A percentile compares a stretch with the other conserved stretches of the same genome.
phyloP scores from a whole-genome alignment of 2,888 invertebrate genomes.

The Rutpela maculata region DNA sequence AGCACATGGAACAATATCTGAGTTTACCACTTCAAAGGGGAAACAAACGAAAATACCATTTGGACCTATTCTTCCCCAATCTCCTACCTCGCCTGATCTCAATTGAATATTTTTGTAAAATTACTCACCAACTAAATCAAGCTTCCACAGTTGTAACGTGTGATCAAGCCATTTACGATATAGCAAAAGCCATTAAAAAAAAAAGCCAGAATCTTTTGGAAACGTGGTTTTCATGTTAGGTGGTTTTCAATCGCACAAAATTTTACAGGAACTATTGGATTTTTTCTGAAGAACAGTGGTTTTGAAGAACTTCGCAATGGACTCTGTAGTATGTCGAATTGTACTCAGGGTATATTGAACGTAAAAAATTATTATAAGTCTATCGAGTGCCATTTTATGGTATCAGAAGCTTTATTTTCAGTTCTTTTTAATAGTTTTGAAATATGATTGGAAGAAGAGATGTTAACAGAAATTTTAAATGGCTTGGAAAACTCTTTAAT shows the following conservation, averaged over 20 bases:
- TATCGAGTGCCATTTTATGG: too few species aligned
- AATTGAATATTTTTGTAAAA: neutral
- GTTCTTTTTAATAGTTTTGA: too few species aligned
- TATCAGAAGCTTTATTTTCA: too few species aligned
- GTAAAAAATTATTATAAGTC: too few species aligned
- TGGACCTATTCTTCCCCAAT: neutral
- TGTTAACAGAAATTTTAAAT: too few species aligned
- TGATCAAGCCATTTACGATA: neutral
- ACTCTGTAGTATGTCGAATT: neutral
- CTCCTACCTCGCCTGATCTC: neutral
- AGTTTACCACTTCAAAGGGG: too few species aligned
- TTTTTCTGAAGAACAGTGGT: neutral
- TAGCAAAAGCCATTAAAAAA: neutral
- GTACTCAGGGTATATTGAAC: too few species aligned
- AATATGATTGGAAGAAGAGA: too few species aligned
- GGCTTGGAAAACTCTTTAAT: too few species aligned
- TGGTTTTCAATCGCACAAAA: neutral
- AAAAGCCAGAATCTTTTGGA: neutral
- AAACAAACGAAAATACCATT: too few species aligned
- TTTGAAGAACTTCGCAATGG: neutral
- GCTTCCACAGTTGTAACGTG: neutral
- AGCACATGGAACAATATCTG: too few species aligned
- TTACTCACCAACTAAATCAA: neutral
- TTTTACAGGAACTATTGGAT: neutral
- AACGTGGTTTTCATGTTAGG: neutral